Evolutionary conservation across 2,797 vertebrate genomes (phyloP).

Genomic region (Acanthurus tractus): DNA sequence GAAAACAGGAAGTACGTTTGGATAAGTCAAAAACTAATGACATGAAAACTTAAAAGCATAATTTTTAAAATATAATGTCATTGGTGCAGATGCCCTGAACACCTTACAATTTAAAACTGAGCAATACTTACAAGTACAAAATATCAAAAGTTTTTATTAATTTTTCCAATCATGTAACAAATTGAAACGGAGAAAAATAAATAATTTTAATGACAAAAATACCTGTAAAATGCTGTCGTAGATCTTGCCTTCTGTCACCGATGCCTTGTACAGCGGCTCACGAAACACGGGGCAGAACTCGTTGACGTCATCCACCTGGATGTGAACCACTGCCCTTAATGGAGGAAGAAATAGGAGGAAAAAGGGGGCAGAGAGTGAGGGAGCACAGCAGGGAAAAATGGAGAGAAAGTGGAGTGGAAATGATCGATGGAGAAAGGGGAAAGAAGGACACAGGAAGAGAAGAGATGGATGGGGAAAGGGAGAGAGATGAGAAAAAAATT

Average conservation of each 20-base stretch:
- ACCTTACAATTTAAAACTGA: too few relatives aligned
- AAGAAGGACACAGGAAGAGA: neutral
- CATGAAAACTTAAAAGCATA: too few relatives aligned
- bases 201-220: neutral
- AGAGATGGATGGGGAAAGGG: slow-evolving; percentile 25
- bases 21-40: too few relatives aligned
- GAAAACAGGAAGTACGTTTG: too few relatives aligned
- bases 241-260: slow-evolving; percentile 94
- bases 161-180: neutral
- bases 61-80: too few relatives aligned
- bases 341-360: neutral
- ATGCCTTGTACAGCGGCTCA: slow-evolving; percentile 90
- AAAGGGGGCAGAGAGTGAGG: neutral
- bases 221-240: slow-evolving; percentile 95
- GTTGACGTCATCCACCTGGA: slow-evolving; percentile 97
- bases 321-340: slow-evolving; percentile 94
- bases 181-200: neutral
- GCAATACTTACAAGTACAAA: too few relatives aligned
- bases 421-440: slow-evolving; percentile 28
- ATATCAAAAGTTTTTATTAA: too few relatives aligned
- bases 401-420: slow-evolving; percentile 25
- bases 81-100: too few relatives aligned
- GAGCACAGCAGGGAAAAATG: neutral
- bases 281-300: slow-evolving; percentile 95
- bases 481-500: slow-evolving; percentile 8